Percentiles rank a stretch among this genome's conserved stretches.
These are phyloP conservation scores for Coreoperca whiteheadi DNA, from an alignment of 2,113 vertebrate species.

Conservation along the genomic window DNA sequence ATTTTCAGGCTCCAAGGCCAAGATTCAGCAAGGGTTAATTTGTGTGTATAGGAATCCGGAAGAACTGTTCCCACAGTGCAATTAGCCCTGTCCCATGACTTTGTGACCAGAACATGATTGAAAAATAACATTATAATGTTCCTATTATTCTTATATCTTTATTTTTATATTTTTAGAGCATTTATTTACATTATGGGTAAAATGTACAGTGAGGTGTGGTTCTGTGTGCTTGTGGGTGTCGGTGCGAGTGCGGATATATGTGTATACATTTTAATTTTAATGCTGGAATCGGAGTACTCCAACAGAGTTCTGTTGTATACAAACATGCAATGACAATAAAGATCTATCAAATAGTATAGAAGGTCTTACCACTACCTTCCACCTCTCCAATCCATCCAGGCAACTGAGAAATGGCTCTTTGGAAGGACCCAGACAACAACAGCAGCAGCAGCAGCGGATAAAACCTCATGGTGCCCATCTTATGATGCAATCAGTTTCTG, in stretches of 20 bases:
- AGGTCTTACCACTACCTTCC: constrained; percentile 79
- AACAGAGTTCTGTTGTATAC: too few species aligned
- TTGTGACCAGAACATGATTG: not conserved
- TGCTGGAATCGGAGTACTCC: too few species aligned
- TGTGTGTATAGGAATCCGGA: not conserved
- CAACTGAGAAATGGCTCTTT: constrained; percentile 58
- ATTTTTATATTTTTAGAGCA: too few species aligned
- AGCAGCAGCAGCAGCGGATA: constrained; percentile 60
- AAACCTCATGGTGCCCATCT: constrained; percentile 41
- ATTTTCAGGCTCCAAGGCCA: not conserved
- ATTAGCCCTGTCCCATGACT: not conserved
- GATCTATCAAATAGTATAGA: not conserved
- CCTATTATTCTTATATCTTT: too few species aligned
- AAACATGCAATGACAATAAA: too few species aligned
- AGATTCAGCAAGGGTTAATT: not conserved
- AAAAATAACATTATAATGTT: not conserved
- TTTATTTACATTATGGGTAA: too few species aligned
- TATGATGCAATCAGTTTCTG: constrained; percentile 26
- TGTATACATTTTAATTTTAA: too few species aligned
- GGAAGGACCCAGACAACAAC: constrained; percentile 62
- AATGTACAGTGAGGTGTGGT: too few species aligned
- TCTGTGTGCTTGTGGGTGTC: too few species aligned
- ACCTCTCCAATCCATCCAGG: constrained; percentile 62
- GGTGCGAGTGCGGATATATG: too few species aligned
- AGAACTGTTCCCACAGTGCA: not conserved